These are phyloP conservation scores for Yponomeuta sedellus DNA, from an alignment of 2,888 invertebrate species.

Conservation along the genomic window DNA sequence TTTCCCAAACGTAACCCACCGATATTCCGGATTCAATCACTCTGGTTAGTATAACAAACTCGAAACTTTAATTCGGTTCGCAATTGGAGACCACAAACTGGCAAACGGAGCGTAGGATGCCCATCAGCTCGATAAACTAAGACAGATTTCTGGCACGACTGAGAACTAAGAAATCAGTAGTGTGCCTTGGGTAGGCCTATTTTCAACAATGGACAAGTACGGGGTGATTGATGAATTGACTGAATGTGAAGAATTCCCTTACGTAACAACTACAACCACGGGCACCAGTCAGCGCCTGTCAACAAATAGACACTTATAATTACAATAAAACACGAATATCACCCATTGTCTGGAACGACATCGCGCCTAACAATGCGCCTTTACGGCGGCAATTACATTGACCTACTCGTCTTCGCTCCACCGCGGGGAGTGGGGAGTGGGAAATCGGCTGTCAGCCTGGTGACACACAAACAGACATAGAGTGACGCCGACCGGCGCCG, in stretches of 20 bases:
- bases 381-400: background rate
- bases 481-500: background rate
- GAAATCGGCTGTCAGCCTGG: constrained; percentile 1
- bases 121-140: too few relatives aligned
- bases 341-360: background rate
- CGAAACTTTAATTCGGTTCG: too few relatives aligned
- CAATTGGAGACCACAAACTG: too few relatives aligned
- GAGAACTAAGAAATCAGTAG: too few relatives aligned
- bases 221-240: background rate
- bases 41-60: too few relatives aligned
- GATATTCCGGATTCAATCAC: too few relatives aligned
- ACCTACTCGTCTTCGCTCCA: background rate
- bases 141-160: too few relatives aligned
- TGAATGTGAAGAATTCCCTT: background rate
- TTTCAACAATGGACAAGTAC: too few relatives aligned
- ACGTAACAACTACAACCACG: background rate
- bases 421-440: background rate
- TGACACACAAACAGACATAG: constrained; percentile 10
- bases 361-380: background rate
- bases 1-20: too few relatives aligned
- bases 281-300: background rate
- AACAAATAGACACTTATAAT: background rate
- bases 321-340: background rate
- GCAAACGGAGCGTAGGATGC: too few relatives aligned
- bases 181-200: too few relatives aligned